Conservation (phyloP, 2,113 vertebrate genomes). For the Actenoides lindsayi region DNA sequence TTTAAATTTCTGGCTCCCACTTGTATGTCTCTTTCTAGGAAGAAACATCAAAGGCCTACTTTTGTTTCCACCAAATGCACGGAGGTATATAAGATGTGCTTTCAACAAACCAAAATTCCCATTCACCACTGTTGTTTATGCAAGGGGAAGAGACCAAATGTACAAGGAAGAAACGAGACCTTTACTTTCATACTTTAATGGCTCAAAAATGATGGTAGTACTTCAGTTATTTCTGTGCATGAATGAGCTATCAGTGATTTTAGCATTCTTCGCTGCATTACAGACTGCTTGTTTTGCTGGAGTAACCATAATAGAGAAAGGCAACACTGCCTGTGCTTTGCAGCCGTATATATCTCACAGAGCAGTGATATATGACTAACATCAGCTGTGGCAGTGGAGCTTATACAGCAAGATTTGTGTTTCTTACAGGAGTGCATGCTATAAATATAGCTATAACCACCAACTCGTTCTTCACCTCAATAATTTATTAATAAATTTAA, state of each 20-base stretch:
- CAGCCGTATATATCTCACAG: not conserved
- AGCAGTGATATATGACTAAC: not conserved
- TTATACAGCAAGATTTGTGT: not conserved
- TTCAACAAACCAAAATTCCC: not conserved
- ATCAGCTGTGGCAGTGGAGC: constrained; percentile 20
- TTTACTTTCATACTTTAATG: not conserved
- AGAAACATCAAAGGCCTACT: not conserved
- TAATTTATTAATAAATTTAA: not conserved
- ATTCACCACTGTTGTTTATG: not conserved
- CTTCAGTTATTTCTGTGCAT: not conserved
- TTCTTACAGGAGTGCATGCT: not conserved
- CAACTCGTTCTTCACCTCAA: not conserved
- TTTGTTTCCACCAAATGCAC: not conserved
- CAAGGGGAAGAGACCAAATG: not conserved
- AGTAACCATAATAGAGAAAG: not conserved
- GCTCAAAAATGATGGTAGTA: not conserved
- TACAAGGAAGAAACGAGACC: not conserved
- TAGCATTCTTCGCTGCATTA: not conserved
- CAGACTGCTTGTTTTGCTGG: not conserved
- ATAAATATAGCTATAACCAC: not conserved
- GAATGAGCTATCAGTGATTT: not conserved
- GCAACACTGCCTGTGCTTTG: not conserved
- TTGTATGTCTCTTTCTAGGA: not conserved
- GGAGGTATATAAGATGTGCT: not conserved
- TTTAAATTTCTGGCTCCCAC: not conserved